Base-by-base conservation (phyloP, 2,113 vertebrate species). In the Psittacara wagleri region DNA sequence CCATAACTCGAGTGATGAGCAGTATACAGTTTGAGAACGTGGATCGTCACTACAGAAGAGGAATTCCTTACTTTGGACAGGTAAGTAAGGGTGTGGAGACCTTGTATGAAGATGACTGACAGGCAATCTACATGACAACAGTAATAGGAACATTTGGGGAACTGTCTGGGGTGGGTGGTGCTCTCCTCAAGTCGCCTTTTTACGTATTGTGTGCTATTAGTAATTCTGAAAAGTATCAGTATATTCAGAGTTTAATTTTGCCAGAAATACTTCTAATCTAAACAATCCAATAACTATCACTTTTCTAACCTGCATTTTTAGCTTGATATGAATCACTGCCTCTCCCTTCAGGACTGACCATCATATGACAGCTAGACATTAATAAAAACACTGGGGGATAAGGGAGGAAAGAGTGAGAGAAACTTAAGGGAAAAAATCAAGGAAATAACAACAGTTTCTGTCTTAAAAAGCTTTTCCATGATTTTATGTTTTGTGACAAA, bases 11-110 rank as follows among this genome's bases (percentile, higher is more conserved):
- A 7, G 73, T 94, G 29, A 54, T 98, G 91, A 87, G 69, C 72
- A 76, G 25, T 11, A 39, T 97, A 70, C 67, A 11, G 16, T 98
- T 98, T 96, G 75, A 97, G 76, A 97, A 96, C 4, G 75, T 95
- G 91, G 97, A 97, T 84, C 83, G 0, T 11, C 48, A 95, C 88
- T 98, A 96, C 82, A 97, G 70, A 89, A 96, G 96, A 70, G 97
- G 97, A 52, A 95, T 98, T 77, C 95, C 96, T 90, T 97, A 97
- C 37, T 91, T 92, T 66, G 97, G 97, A 14, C 97, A 96, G 95
- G 97, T 97, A 86, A 94, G 35, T 9, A 64, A 69, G 46, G 52
- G 37, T 25, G 69, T 17, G 31, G 19, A 83, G 29, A 25, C 4
- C n/a, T 62, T 83, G 10, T 69, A 62, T 23, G 46, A 57, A 72